phyloP scores from a whole-genome alignment of 2,888 invertebrate genomes.

The Physocephala rufipes region DNA sequence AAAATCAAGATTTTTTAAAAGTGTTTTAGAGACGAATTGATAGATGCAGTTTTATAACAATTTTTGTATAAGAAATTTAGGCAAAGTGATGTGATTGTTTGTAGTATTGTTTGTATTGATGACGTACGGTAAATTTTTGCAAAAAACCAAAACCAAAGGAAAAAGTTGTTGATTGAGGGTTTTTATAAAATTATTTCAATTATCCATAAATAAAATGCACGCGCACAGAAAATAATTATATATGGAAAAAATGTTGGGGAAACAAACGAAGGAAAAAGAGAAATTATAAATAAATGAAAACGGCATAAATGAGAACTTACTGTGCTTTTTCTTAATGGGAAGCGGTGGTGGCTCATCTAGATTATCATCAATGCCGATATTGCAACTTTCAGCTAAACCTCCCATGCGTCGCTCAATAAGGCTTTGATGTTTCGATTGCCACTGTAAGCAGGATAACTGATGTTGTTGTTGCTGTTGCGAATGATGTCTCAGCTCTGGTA shows the following conservation, averaged over 20 bases:
- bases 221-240: slow-evolving; percentile 8
- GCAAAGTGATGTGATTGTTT: slow-evolving; percentile 21
- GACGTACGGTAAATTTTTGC: not conserved
- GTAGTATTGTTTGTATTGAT: slow-evolving; percentile 40
- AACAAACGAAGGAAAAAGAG: slow-evolving; percentile 41
- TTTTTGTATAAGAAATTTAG: slow-evolving; percentile 25
- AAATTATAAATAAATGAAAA: slow-evolving; percentile 53
- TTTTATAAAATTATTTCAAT: not conserved
- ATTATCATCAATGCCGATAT: slow-evolving; percentile 54
- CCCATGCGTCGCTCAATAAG: slow-evolving; percentile 58
- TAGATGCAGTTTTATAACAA: slow-evolving; percentile 16
- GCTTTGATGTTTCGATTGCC: slow-evolving; percentile 65
- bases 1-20: no score
- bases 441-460: slow-evolving; percentile 53
- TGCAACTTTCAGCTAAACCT: slow-evolving; percentile 51
- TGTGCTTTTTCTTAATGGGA: slow-evolving; percentile 93
- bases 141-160: slow-evolving; percentile 8
- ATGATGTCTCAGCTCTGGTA: slow-evolving; percentile 62
- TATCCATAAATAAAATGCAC: slow-evolving; percentile 27
- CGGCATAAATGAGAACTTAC: slow-evolving; percentile 73
- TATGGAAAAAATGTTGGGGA: slow-evolving; percentile 17
- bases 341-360: slow-evolving; percentile 86
- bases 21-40: not conserved
- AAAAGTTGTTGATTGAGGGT: slow-evolving; percentile 11
- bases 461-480: slow-evolving; percentile 47